Evolutionary conservation across 2,113 vertebrate species (phyloP).

Genomic region (Halichoerus grypus): DNA sequence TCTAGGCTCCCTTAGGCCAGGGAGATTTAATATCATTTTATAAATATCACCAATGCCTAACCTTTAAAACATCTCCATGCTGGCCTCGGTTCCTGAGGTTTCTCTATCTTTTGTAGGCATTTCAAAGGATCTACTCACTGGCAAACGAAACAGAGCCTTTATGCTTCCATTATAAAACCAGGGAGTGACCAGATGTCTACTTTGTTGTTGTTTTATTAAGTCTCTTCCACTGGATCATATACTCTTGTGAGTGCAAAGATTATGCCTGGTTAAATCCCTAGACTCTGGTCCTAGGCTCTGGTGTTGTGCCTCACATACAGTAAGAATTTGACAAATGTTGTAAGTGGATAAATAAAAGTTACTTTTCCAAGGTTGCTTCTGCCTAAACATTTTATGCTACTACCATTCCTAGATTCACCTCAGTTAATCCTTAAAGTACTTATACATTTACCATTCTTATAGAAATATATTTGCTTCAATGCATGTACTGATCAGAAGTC

Average conservation of each 20-base stretch:
- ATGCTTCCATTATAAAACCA: neutral
- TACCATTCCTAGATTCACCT: neutral
- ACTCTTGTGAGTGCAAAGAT: neutral
- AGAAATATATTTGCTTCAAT: neutral
- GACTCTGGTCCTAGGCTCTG: neutral
- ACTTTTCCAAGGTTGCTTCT: neutral
- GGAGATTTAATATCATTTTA: neutral
- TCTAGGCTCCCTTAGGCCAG: neutral
- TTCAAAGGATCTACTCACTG: neutral
- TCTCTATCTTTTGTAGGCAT: neutral
- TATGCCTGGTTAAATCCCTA: neutral
- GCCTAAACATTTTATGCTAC: neutral
- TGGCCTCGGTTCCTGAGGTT: neutral
- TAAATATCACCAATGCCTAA: neutral
- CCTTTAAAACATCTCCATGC: neutral
- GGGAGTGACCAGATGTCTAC: neutral
- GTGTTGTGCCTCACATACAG: fast-evolving
- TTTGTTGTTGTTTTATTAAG: neutral
- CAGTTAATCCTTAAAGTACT: neutral
- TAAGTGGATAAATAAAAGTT: neutral
- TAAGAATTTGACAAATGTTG: neutral
- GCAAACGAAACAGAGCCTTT: neutral
- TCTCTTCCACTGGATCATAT: neutral
- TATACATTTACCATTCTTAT: neutral
- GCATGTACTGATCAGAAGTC: neutral